phyloP scores from a whole-genome alignment of 2,113 vertebrate species.

The Platichthys flesus region DNA sequence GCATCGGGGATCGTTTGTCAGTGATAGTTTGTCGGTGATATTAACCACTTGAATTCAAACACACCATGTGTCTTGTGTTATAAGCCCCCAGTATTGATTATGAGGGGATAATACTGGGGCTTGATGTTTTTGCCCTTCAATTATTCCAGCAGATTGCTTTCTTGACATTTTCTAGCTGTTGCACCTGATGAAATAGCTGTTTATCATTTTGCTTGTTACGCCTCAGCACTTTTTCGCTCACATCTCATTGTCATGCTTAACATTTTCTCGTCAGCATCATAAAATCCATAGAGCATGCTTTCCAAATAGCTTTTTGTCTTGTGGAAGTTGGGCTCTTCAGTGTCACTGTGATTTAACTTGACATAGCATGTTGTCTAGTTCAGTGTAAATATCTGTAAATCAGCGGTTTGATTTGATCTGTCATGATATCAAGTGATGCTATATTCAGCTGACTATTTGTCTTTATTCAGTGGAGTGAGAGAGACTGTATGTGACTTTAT shows the following conservation, averaged over 20 bases:
- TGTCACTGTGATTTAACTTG: conserved; percentile 49
- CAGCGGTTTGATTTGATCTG: conserved; percentile 26
- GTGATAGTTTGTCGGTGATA: conserved; percentile 3
- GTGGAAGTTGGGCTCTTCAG: conserved; percentile 35
- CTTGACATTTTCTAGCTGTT: conserved; percentile 45
- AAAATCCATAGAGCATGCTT: conserved; percentile 69
- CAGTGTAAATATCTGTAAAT: conserved; percentile 16
- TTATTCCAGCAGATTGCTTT: conserved; percentile 55
- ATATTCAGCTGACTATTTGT: background rate
- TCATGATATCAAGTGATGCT: conserved; percentile 2
- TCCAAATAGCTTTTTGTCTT: conserved; percentile 44
- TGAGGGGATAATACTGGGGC: conserved; percentile 9
- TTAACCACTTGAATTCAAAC: conserved; percentile 7
- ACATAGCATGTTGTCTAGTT: conserved; percentile 49
- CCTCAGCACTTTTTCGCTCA: conserved; percentile 49
- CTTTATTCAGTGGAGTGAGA: too few species aligned
- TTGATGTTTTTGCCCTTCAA: conserved; percentile 47
- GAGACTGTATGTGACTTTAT: too few species aligned
- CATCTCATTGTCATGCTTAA: conserved; percentile 65
- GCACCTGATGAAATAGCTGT: conserved; percentile 73
- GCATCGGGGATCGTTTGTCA: conserved; percentile 6
- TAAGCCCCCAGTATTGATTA: conserved; percentile 19
- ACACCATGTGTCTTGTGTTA: conserved; percentile 2
- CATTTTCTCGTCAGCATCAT: conserved; percentile 49
- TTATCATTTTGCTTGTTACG: conserved; percentile 59